Evolutionary conservation across 1,140 invertebrate species (phyloP).

Genomic region (Thaumetopoea pityocampa): DNA sequence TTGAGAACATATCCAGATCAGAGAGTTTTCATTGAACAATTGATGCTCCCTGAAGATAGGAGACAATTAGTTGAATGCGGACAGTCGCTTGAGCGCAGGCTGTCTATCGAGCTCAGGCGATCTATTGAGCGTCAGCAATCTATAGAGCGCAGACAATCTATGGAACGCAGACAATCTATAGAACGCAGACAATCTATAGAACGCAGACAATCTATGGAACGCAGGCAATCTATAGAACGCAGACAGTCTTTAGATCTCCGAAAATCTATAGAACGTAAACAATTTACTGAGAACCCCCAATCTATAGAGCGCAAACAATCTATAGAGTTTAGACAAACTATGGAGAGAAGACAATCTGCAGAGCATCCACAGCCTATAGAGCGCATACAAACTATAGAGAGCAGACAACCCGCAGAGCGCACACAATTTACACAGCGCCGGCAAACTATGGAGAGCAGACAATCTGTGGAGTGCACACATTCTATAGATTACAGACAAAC

Average conservation of each 20-base stretch:
- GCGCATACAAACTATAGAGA: too few relatives aligned
- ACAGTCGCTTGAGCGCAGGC: not conserved
- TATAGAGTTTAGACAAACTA: too few relatives aligned
- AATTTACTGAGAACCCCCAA: too few relatives aligned
- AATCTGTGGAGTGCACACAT: too few relatives aligned
- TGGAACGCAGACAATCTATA: not conserved
- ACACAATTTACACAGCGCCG: too few relatives aligned
- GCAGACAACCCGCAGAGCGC: too few relatives aligned
- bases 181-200: not conserved
- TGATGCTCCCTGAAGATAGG: conserved; percentile 2
- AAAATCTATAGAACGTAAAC: not conserved
- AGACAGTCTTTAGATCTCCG: too few relatives aligned
- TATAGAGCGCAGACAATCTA: not conserved
- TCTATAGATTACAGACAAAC: too few relatives aligned
- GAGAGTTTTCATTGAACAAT: conserved; percentile 2
- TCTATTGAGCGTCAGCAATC: not conserved
- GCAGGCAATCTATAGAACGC: not conserved
- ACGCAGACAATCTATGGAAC: not conserved
- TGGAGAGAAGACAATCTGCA: too few relatives aligned
- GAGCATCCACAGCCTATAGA: too few relatives aligned
- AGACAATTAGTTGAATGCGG: not conserved
- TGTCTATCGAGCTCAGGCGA: not conserved
- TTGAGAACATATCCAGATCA: conserved; percentile 1
- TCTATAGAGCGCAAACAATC: too few relatives aligned
- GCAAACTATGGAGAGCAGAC: too few relatives aligned